Base-by-base conservation (phyloP, 2,113 vertebrate genomes). In the Cynocephalus volans region DNA sequence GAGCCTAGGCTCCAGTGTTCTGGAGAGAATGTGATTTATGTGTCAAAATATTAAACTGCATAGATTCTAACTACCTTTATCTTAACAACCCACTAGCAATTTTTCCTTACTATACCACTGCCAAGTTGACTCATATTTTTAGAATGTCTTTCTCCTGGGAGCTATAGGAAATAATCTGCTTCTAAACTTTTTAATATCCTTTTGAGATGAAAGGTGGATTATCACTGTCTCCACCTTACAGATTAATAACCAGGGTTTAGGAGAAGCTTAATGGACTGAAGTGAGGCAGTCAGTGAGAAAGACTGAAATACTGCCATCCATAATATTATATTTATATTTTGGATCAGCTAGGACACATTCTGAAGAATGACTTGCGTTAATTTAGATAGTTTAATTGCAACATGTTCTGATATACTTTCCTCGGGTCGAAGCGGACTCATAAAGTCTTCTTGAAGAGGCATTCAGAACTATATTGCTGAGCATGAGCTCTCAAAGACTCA, bases 121-220 rank as follows among this genome's bases (percentile, higher is more conserved):
- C 18, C 69, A 91, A 72, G 18, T 17, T 88, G 24, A 77, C 65
- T 96, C 70, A 36, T 75, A 50, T 70, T 87, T 91, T 75, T 19
- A 75, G 31, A 82, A 84, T 58, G 23, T 70, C 48, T 85, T 96
- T 97, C 75, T 81, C 58, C 45, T 89, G 48, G 81, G 21, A 80
- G 24, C 17, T 28, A 60, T 0, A 36, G 65, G 36, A 96, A 96
- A 96, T 83, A 85, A 70, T 72, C 24, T 96, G n/a, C 65, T 82
- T 70, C 45, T 96, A 92, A 96, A 92, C 26, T 92, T 81, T 72
- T 82, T 13, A 91, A 88, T 73, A 92, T 52, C 26, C 6, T 73
- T 87, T 88, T 94, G 54, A 83, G 70, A 95, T 64, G 58, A 94
- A 84, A 82, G 31, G 41, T 56, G 14, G 76, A 60, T 89, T 93